Evolutionary conservation across 2,888 invertebrate species (phyloP), one percentile per base, ranked within the genome.

Genomic region (Pristionchus fissidentatus): DNA sequence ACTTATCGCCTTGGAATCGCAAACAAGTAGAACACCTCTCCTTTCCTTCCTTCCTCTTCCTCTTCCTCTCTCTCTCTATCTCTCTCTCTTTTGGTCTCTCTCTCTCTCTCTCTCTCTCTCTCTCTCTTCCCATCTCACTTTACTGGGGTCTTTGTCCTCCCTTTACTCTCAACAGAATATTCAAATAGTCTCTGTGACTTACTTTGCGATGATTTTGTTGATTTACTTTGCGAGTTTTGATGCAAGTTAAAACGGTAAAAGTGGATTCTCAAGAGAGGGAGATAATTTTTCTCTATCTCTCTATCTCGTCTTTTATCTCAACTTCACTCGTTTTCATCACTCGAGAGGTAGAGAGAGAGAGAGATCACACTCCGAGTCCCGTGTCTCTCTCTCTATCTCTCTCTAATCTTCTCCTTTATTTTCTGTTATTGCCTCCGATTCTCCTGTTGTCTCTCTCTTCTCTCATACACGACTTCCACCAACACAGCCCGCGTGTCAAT

Each of bases 11-110:
- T 10, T 4, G 26, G 5, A 49, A 77, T 77, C 75, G 75, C 75
- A 77, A 77, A 77, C 75, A 77, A 77, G 75, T 77, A 77, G 75
- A 77, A 77, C 75, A 77, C 32, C 70, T 32, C 26, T 49, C 49
- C 32, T 26, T 43, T n/a, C 26, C 49, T 26, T 22, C 73, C 29
- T 46, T 26, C 32, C 75, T 46, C 46, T 15, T 26, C 32, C 75
- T 35, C 26, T 75, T 49, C n/a, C 32, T 41, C 49, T 41, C 49
- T 77, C n/a, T n/a, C n/a, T n/a, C n/a, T n/a, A n/a, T n/a, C n/a
- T n/a, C n/a, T n/a, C n/a, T n/a, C n/a, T n/a, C n/a, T n/a, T n/a
- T n/a, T n/a, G n/a, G 13, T 49, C 49, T 49, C 49, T 49, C 49
- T 49, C 49, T 49, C 49, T 49, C 49, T 49, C 49, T 49, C 49